These are phyloP conservation scores for Drosophila lacteicornis DNA, from an alignment of 1,140 invertebrate genomes.

Conservation along the genomic window DNA sequence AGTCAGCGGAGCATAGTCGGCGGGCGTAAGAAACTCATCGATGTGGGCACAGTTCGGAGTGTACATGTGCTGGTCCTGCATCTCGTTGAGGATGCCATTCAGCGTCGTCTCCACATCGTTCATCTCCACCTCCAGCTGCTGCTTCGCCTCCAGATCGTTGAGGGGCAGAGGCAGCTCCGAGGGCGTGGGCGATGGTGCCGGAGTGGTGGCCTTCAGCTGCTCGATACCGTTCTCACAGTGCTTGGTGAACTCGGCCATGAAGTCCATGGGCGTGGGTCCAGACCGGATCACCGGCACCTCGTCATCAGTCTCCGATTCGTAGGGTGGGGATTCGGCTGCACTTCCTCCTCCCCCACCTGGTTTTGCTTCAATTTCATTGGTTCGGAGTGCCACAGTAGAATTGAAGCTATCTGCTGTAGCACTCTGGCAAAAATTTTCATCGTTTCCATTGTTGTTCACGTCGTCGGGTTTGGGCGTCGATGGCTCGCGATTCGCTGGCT, in stretches of 20 bases:
- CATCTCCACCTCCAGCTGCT: constrained; percentile 72
- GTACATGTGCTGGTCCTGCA: constrained; percentile 81
- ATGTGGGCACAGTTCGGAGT: constrained; percentile 69
- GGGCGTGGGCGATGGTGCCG: background rate
- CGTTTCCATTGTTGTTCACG: constrained; percentile 71
- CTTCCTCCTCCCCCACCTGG: background rate
- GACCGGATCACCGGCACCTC: constrained; percentile 1
- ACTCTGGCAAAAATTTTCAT: constrained; percentile 77
- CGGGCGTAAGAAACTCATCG: constrained; percentile 71
- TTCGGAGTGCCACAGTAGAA: constrained; percentile 73
- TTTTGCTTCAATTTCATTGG: constrained; percentile 64
- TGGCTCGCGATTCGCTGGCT: background rate
- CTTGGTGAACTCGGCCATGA: constrained; percentile 68
- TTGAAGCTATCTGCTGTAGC: constrained; percentile 82
- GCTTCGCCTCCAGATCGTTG: constrained; percentile 59
- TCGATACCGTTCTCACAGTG: constrained; percentile 60
- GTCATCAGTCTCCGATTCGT: constrained; percentile 5
- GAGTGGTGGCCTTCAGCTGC: constrained; percentile 32
- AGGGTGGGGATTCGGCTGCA: constrained; percentile 12
- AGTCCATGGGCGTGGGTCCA: constrained; percentile 59
- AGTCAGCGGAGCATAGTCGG: constrained; percentile 69
- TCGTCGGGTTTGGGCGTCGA: constrained; percentile 43
- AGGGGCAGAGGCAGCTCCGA: constrained; percentile 24
- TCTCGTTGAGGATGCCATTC: constrained; percentile 80
- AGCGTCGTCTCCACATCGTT: constrained; percentile 78